Percentiles rank a stretch among this genome's conserved stretches.
phyloP scores from a whole-genome alignment of 2,888 invertebrate species.

The Cryptocheilus praepositus region DNA sequence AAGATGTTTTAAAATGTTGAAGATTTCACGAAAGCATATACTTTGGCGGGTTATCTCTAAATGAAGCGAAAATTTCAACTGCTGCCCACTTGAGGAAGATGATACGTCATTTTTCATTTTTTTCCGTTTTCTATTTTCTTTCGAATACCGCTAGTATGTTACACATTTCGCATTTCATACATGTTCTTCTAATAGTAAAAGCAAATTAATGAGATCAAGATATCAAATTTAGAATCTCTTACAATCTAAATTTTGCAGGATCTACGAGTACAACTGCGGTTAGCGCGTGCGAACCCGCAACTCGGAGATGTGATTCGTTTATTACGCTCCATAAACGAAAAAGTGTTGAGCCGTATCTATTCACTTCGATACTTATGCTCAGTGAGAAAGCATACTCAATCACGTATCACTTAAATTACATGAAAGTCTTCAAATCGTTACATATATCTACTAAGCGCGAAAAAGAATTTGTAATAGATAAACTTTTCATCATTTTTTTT shows the following conservation, averaged over 20 bases:
- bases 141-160: neutral
- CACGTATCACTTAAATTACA: slow-evolving; percentile 53
- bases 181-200: slow-evolving; percentile 47
- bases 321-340: slow-evolving; percentile 27
- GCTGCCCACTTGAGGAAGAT: too few species aligned
- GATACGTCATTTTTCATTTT: too few species aligned
- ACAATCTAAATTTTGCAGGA: slow-evolving; percentile 35
- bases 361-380: slow-evolving; percentile 26
- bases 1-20: too few species aligned
- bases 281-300: neutral
- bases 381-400: slow-evolving; percentile 42
- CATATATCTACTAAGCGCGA: neutral
- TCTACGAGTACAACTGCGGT: slow-evolving; percentile 2
- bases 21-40: too few species aligned
- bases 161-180: slow-evolving; percentile 34
- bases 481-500: neutral
- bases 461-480: neutral
- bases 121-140: neutral
- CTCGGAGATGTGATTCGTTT: slow-evolving; percentile 40
- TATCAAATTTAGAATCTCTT: slow-evolving; percentile 53
- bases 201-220: slow-evolving; percentile 58
- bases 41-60: too few species aligned
- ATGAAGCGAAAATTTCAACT: too few species aligned
- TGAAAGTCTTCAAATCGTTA: slow-evolving; percentile 19
- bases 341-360: neutral